These are phyloP conservation scores for Thalassarche chlororhynchos DNA, from an alignment of 2,113 vertebrate species.

Conservation along the genomic window DNA sequence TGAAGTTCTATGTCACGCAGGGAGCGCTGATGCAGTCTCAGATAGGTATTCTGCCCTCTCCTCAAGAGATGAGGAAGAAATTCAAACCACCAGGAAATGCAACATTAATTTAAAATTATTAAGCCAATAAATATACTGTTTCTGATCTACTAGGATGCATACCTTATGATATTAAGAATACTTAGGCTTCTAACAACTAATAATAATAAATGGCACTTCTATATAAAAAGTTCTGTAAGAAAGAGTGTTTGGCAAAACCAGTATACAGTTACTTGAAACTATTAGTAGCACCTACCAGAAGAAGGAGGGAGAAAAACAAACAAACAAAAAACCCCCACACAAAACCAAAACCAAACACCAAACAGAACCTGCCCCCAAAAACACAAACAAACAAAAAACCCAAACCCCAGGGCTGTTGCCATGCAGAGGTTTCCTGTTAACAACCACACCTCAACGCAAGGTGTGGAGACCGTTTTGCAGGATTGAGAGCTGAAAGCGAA, in stretches of 20 bases:
- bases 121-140: background rate
- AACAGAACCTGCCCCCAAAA: too few species aligned
- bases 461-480: background rate
- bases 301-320: too few species aligned
- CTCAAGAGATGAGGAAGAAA: background rate
- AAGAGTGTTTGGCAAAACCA: background rate
- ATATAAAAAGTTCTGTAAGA: background rate
- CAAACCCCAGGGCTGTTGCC: background rate
- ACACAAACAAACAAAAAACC: too few species aligned
- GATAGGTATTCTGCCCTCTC: background rate
- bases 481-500: rapidly evolving
- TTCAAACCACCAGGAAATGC: background rate
- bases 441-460: background rate
- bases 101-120: background rate
- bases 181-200: background rate
- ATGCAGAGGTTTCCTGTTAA: background rate
- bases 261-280: background rate
- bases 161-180: background rate
- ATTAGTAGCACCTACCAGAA: background rate
- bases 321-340: too few species aligned
- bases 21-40: background rate
- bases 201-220: background rate
- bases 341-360: background rate
- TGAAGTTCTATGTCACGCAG: background rate
- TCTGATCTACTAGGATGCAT: background rate